These are phyloP conservation scores for Cephalotes varians DNA, from an alignment of 2,888 invertebrate genomes.

Conservation along the genomic window DNA sequence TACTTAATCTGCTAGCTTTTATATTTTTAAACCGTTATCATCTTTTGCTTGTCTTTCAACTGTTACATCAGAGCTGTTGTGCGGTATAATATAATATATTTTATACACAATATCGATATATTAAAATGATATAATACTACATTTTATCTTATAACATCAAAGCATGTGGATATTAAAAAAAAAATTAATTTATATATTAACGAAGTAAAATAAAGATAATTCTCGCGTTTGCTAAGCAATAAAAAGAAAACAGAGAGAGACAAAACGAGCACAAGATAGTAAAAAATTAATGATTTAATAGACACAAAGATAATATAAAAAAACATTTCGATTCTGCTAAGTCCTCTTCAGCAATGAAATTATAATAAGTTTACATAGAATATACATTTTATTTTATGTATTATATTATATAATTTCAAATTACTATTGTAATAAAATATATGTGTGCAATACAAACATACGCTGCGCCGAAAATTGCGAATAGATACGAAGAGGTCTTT, in stretches of 20 bases:
- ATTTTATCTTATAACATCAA: not conserved
- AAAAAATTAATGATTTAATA: no score
- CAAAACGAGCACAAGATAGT: no score
- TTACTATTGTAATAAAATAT: not conserved
- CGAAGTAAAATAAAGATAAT: no score
- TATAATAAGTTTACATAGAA: no score
- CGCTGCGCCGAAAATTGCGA: not conserved
- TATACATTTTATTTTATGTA: no score
- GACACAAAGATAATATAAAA: no score
- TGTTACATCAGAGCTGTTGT: not conserved
- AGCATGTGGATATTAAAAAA: not conserved
- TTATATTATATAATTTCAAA: constrained; percentile 1
- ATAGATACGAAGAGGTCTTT: constrained; percentile 1
- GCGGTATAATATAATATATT: not conserved
- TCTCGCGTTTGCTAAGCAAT: no score
- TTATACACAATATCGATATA: not conserved
- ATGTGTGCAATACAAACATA: not conserved
- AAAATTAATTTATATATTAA: no score
- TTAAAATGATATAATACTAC: not conserved
- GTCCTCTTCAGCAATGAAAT: no score
- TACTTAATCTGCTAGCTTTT: not conserved
- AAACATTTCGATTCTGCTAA: no score
- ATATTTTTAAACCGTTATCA: not conserved
- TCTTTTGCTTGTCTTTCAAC: not conserved
- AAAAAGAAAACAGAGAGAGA: no score